Percentiles rank a stretch among this genome's conserved stretches.
Evolutionary conservation across 2,113 vertebrate species (phyloP).

Genomic region (Sterna hirundo): DNA sequence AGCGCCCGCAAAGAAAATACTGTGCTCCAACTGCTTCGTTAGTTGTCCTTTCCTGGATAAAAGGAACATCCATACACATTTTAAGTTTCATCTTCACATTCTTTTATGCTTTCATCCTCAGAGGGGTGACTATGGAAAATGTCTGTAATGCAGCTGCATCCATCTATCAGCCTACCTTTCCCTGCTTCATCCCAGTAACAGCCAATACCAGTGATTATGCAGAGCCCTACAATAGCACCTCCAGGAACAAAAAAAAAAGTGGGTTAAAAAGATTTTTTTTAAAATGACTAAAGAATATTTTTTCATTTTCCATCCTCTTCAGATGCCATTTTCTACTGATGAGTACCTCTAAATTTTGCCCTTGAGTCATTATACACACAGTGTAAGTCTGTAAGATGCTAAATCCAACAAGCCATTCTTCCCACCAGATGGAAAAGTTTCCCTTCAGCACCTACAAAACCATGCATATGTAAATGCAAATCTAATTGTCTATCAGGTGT

Average conservation of each 20-base stretch:
- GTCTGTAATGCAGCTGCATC: not conserved
- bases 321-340: conserved; percentile 30
- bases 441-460: not conserved
- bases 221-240: not conserved
- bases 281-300: not conserved
- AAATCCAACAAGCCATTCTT: not conserved
- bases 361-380: conserved; percentile 1
- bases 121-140: conserved; percentile 20
- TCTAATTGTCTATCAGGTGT: not conserved
- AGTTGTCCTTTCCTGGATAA: conserved; percentile 68
- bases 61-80: conserved; percentile 69
- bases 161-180: conserved; percentile 18
- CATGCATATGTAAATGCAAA: not conserved
- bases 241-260: not conserved
- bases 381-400: not conserved
- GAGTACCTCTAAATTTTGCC: conserved; percentile 40
- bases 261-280: not conserved
- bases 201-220: not conserved
- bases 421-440: not conserved
- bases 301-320: conserved; percentile 22
- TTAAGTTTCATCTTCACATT: conserved; percentile 66
- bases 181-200: not conserved
- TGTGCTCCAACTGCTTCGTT: conserved; percentile 58
- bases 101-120: conserved; percentile 41
- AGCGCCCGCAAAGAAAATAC: conserved; percentile 63